These are phyloP conservation scores for Antitype chi DNA, from an alignment of 2,888 invertebrate species.

Conservation along the genomic window DNA sequence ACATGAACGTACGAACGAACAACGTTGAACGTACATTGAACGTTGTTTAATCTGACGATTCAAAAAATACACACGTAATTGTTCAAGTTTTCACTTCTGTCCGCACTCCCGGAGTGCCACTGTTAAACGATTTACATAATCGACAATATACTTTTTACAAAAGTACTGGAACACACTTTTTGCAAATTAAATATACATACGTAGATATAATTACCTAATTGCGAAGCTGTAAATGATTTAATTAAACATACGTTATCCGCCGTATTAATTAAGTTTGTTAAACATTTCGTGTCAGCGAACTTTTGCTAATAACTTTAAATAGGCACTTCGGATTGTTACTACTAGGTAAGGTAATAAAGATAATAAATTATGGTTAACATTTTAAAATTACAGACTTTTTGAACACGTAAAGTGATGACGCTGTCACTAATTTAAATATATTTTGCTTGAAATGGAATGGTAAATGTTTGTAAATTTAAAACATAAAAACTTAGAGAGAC, in stretches of 20 bases:
- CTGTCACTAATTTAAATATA: conserved; percentile 24
- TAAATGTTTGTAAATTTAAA: conserved; percentile 45
- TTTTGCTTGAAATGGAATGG: conserved; percentile 40
- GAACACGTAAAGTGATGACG: conserved; percentile 13
- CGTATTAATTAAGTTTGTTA: conserved; percentile 16
- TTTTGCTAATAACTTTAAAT: conserved; percentile 49
- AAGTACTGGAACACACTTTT: neutral
- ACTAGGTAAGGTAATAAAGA: conserved; percentile 9
- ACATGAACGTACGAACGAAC: too few species aligned
- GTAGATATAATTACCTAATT: neutral
- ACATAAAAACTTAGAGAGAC: conserved; percentile 55
- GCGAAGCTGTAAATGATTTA: neutral
- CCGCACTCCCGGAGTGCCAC: too few species aligned
- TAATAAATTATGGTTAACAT: conserved; percentile 26
- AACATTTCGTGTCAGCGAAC: conserved; percentile 16
- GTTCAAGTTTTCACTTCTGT: too few species aligned
- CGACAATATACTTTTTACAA: neutral
- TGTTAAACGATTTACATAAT: neutral
- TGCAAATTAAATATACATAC: neutral
- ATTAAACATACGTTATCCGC: neutral
- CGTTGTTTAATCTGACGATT: too few species aligned
- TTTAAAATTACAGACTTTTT: conserved; percentile 26
- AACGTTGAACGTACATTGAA: too few species aligned
- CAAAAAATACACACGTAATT: too few species aligned
- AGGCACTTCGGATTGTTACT: conserved; percentile 45